Evolutionary conservation across 2,888 invertebrate species (phyloP).

Genomic region (Panzeria rudis): DNA sequence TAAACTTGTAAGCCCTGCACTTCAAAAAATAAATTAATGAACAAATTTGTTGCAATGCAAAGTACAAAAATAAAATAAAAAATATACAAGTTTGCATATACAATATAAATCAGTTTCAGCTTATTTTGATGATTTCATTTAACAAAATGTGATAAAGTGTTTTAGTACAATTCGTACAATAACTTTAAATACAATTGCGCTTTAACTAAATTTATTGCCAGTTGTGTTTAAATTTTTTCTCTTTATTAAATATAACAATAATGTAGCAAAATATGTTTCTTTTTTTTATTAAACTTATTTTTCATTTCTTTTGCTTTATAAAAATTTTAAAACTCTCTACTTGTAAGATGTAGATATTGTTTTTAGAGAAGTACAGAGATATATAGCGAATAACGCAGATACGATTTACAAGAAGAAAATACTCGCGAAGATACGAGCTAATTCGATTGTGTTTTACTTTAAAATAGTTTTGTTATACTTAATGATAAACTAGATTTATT

Average conservation of each 20-base stretch:
- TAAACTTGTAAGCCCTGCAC: not conserved
- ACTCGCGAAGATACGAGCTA: conserved; percentile 14
- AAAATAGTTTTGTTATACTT: conserved; percentile 3
- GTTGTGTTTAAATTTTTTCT: conserved; percentile 4
- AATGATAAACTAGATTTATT: conserved; percentile 34
- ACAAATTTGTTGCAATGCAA: conserved; percentile 31
- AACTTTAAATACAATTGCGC: conserved; percentile 39
- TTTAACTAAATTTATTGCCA: conserved; percentile 28
- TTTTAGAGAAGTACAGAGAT: not conserved
- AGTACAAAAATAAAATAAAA: not conserved
- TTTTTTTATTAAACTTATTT: not conserved
- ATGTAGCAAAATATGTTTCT: conserved; percentile 12
- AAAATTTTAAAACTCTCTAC: conserved; percentile 12
- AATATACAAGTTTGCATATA: not conserved
- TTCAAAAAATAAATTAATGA: conserved; percentile 27
- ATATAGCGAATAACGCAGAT: conserved; percentile 15
- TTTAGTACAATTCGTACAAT: conserved; percentile 3
- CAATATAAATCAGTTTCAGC: not conserved
- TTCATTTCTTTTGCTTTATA: conserved; percentile 12
- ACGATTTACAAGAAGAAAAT: conserved; percentile 8
- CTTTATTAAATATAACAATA: conserved; percentile 39
- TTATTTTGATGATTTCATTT: conserved; percentile 44
- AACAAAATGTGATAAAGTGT: not conserved
- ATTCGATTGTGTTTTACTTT: conserved; percentile 4
- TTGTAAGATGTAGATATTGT: not conserved